Percentiles rank a stretch among this genome's conserved stretches.
These are phyloP conservation scores for Artibeus lituratus DNA, from an alignment of 2,797 vertebrate genomes.

Conservation along the genomic window DNA sequence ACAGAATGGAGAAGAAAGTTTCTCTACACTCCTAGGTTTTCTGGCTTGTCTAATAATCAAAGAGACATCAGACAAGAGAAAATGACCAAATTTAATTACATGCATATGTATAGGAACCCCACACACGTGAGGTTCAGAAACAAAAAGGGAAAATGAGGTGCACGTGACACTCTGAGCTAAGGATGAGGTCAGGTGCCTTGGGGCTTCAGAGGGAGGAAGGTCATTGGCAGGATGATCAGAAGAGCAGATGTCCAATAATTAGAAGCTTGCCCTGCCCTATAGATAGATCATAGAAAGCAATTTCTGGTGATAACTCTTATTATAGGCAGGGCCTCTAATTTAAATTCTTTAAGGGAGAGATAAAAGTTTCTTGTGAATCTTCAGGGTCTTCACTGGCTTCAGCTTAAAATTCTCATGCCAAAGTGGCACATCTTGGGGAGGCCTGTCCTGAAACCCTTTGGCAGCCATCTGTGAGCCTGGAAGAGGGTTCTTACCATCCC, in stretches of 20 bases:
- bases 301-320: background rate
- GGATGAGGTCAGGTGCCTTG: background rate
- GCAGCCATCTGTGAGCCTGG: background rate
- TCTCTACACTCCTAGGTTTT: background rate
- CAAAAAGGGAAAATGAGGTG: background rate
- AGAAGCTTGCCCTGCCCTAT: background rate
- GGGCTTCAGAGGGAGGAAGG: background rate
- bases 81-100: background rate
- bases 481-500: background rate
- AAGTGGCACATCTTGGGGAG: background rate
- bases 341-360: background rate
- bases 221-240: background rate
- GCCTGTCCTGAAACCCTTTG: background rate
- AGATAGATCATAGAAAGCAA: background rate
- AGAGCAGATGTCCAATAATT: background rate
- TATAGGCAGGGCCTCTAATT: background rate
- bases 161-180: background rate
- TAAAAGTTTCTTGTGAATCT: background rate
- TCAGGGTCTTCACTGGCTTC: background rate
- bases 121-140: background rate
- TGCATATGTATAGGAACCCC: background rate
- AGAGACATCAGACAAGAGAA: background rate
- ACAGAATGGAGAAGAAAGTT: background rate
- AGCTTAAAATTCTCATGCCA: background rate
- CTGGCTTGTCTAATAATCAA: background rate